Base-by-base conservation (phyloP, 2,113 vertebrate genomes). In the Istiophorus platypterus region DNA sequence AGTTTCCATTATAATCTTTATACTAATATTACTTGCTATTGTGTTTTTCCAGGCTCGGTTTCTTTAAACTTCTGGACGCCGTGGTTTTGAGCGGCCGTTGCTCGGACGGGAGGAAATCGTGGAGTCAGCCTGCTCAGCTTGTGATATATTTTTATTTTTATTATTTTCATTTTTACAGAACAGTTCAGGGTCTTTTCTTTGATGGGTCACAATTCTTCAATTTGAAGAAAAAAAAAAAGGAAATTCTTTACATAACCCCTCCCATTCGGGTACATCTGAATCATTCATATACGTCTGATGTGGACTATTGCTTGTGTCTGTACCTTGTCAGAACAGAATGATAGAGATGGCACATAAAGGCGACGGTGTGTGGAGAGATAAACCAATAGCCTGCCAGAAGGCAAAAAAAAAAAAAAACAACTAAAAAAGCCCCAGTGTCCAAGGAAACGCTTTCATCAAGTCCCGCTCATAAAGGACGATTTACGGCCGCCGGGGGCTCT, bases 361-460 rank as follows among this genome's bases (percentile, higher is more conserved):
- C 67, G 54, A 27, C 75, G 81, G 90, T 82, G 91, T 91, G 88
- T 87, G 86, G 80, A 94, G 91, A 91, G 90, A 93, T 91, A 93
- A 93, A 93, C 89, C 90, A 91, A 94, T 91, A 92, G 81, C 78
- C 75, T 90, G 93, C 92, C 88, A 89, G 82, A 81, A 80, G 89
- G 85, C 77, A 78, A 87, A 88, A 89, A 89, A 89, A 87, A 47
- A 65, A 65, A 52, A 57, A 51, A 67, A 58, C n/a, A n/a, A n/a
- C n/a, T n/a, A 27, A 29, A 58, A 66, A 76, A 63, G n/a, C 20
- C 7, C 15, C 59, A 87, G 89, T 91, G 92, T 95, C 93, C 91
- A 87, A 91, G 93, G 92, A 93, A 92, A 94, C 83, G 67, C 91
- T 94, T 94, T 93, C 92, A 94, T 95, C 93, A 93, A 91, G 81